Evolutionary conservation across 2,113 vertebrate species (phyloP), one percentile per base, ranked within the genome.

Genomic region (Acanthisitta chloris): DNA sequence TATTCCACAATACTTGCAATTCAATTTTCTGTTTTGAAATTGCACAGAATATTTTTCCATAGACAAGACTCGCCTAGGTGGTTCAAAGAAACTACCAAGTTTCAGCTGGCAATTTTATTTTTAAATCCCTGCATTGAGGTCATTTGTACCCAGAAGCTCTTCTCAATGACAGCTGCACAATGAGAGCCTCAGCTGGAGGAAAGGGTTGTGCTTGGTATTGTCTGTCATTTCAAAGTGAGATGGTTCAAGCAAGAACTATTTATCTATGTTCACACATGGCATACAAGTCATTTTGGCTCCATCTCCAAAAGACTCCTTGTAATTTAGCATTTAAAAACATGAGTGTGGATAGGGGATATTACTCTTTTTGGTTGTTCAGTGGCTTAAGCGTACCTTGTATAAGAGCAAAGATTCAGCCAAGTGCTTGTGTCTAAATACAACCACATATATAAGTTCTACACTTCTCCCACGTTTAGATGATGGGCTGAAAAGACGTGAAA

Each of bases 21-120:
- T 89, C 58, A 87, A 45, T 87, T 59, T 93, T 72, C 78, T 87
- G 13, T 25, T 86, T 87, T 80, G 43, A 91, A 94, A 92, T 45
- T 28, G 52, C 49, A 76, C 45, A 79, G 45, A 70, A 81, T 34
- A 19, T 36, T 94, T 92, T 86, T 65, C 62, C 49, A 77, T 23
- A 42, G 71, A 65, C 17, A 54, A 93, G 49, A n/a, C 38, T 83
- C 38, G 59, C 59, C 14, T 28, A 43, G 42, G 71, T 70, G 49
- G 48, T 49, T 83, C 71, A 83, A 77, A 90, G 48, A 62, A 90
- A 77, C n/a, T n/a, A 34, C 55, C 34, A 55, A 70, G 64, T 70
- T 4, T 70, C 71, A 83, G 28, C 55, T 70, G 48, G 71, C 42
- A 62, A 62, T 57, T 91, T 91, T 52, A 51, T 83, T 90, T 81